Percentiles rank a stretch among this genome's conserved stretches.
These are phyloP conservation scores for Nerophis lumbriciformis DNA, from an alignment of 2,113 vertebrate species.

Conservation along the genomic window DNA sequence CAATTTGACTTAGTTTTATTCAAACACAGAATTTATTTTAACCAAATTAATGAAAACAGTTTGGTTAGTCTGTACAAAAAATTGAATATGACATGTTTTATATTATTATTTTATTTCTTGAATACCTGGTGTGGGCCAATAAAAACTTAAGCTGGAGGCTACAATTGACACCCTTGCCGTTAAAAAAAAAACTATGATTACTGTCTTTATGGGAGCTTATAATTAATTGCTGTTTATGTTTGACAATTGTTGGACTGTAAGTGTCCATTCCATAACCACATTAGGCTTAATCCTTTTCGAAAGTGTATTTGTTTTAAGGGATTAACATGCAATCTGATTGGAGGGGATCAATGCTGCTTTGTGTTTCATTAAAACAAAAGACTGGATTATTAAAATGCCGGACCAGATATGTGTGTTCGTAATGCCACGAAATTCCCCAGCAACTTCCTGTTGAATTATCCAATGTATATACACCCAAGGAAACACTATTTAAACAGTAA, in stretches of 20 bases:
- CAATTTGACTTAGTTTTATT: too few relatives aligned
- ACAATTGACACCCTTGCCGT: too few relatives aligned
- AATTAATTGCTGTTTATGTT: neutral
- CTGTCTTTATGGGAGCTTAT: neutral
- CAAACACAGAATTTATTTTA: too few relatives aligned
- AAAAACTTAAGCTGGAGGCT: too few relatives aligned
- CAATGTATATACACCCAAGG: conserved; percentile 19
- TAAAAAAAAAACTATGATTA: neutral
- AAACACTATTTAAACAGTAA: neutral
- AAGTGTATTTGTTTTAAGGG: neutral
- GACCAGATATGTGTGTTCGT: neutral
- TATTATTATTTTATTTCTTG: too few relatives aligned
- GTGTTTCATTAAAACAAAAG: neutral
- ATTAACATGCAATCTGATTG: conserved; percentile 6
- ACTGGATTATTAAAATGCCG: neutral
- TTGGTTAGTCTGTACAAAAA: too few relatives aligned
- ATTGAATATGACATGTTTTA: too few relatives aligned
- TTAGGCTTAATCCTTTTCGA: neutral
- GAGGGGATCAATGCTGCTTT: neutral
- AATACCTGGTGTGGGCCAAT: too few relatives aligned
- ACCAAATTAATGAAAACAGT: too few relatives aligned
- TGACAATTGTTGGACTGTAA: neutral
- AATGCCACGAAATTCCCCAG: neutral
- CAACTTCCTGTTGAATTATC: conserved; percentile 3
- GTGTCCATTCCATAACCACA: neutral